Conservation (phyloP, 2,888 invertebrate species). For the Sylvicola cinctus region DNA sequence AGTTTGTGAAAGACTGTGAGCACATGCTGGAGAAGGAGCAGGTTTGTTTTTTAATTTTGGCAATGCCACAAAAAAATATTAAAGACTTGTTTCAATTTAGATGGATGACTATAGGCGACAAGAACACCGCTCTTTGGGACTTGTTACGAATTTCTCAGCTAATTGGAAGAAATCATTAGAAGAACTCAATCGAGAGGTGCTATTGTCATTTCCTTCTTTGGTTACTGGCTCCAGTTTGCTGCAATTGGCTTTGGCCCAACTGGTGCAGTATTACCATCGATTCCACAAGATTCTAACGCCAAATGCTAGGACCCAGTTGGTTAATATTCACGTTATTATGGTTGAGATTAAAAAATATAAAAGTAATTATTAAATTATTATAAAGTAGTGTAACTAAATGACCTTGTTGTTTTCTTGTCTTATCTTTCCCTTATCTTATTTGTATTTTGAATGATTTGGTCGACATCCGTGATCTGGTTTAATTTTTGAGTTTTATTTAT, state of each 20-base stretch:
- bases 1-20: conserved; percentile 92
- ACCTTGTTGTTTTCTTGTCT: no score
- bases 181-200: conserved; percentile 81
- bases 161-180: conserved; percentile 95
- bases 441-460: no score
- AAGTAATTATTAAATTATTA: conserved; percentile 79
- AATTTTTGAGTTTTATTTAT: no score
- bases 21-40: conserved; percentile 55
- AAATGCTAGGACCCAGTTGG: conserved; percentile 66
- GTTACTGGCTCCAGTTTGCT: conserved; percentile 86
- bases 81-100: no score
- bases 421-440: no score
- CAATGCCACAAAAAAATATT: neutral
- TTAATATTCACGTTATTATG: conserved; percentile 97
- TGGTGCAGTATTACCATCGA: conserved; percentile 94
- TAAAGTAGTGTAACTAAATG: no score
- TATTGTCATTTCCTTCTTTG: conserved; percentile 88
- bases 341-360: conserved; percentile 99
- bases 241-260: conserved; percentile 83
- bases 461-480: no score
- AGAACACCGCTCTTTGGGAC: conserved; percentile 60
- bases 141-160: conserved; percentile 75
- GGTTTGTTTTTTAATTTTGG: no score
- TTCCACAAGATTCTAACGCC: conserved; percentile 87
- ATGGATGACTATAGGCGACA: conserved; percentile 45